phyloP scores from a whole-genome alignment of 2,113 vertebrate species.

The Prunella himalayana region DNA sequence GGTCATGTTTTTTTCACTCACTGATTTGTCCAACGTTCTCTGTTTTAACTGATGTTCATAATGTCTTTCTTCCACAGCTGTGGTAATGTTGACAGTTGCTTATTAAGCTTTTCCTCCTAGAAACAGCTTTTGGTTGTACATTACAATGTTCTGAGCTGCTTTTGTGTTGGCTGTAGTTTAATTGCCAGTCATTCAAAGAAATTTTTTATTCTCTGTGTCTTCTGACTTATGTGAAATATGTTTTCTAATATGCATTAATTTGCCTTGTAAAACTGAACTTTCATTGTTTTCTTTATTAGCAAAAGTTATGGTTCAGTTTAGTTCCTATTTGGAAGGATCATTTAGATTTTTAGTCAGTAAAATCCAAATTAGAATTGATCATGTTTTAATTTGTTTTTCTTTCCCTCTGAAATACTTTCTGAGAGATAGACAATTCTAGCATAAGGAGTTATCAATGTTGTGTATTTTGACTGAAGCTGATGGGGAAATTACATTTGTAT shows the following conservation, averaged over 20 bases:
- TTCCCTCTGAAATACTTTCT: neutral
- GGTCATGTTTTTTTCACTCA: neutral
- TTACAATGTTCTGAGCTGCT: neutral
- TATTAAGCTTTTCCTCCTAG: neutral
- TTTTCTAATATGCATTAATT: conserved; percentile 1
- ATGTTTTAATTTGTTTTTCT: neutral
- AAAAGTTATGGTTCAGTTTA: neutral
- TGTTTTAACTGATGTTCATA: neutral
- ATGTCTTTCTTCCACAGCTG: neutral
- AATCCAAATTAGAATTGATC: neutral
- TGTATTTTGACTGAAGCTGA: neutral
- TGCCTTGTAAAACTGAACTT: neutral
- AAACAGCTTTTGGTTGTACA: neutral
- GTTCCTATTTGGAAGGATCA: neutral
- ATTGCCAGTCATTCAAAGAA: neutral
- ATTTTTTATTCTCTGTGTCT: conserved; percentile 6
- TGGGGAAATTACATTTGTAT: neutral
- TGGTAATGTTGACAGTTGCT: neutral
- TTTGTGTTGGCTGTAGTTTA: conserved; percentile 7
- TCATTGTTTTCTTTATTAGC: conserved; percentile 2
- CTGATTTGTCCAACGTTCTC: neutral
- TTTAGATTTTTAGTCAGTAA: conserved; percentile 10
- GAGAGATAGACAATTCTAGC: neutral
- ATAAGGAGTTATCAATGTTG: neutral
- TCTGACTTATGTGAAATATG: neutral